Conservation (phyloP, 2,113 vertebrate genomes). For the Thryonomys swinderianus region DNA sequence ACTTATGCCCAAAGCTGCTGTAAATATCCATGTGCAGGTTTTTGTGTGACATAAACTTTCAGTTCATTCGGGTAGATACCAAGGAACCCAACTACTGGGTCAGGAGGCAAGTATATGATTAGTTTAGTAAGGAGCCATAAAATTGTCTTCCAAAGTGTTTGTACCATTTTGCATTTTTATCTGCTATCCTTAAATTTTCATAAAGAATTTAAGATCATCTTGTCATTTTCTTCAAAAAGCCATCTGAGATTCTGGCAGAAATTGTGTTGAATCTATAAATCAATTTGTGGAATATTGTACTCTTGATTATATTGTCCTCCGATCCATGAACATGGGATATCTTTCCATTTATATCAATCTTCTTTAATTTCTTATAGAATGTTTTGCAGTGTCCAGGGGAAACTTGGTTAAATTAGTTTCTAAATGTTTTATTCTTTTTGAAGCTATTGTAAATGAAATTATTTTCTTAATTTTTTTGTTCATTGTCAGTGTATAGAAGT, state of each 20-base stretch:
- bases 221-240: background rate
- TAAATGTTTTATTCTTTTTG: background rate
- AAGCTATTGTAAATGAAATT: background rate
- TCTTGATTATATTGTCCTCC: background rate
- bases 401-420: background rate
- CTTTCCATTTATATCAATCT: background rate
- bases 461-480: conserved; percentile 1
- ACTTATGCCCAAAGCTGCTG: background rate
- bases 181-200: background rate
- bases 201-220: background rate
- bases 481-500: background rate
- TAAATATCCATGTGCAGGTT: background rate
- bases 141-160: background rate
- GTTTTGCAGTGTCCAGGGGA: background rate
- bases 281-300: background rate
- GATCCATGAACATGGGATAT: conserved; percentile 22
- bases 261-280: background rate
- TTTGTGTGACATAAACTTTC: background rate
- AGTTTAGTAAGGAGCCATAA: background rate
- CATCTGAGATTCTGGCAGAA: background rate
- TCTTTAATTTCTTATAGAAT: conserved; percentile 27
- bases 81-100: background rate
- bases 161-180: background rate
- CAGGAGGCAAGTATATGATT: background rate
- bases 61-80: background rate